Conservation (phyloP, 1,140 invertebrate species). For the Thalassaphorura encarpata region DNA sequence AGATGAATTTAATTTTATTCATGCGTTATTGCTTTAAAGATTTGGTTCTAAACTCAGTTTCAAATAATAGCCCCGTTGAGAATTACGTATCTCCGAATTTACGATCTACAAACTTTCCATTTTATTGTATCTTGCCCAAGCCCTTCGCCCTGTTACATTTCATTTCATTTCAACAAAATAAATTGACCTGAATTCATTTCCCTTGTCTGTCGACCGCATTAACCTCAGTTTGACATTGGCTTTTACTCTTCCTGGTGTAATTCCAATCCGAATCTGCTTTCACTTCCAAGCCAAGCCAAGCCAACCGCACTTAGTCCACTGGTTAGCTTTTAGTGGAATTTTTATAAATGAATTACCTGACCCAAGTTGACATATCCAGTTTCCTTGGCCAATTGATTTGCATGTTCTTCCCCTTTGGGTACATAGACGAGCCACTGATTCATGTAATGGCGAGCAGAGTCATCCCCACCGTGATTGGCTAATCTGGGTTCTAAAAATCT, state of each 20-base stretch:
- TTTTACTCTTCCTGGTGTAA: not conserved
- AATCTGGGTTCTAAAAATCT: conserved; percentile 16
- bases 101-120: no score
- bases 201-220: not conserved
- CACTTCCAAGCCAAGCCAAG: not conserved
- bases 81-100: no score
- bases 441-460: conserved; percentile 36
- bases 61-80: no score
- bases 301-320: not conserved
- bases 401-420: conserved; percentile 40
- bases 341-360: conserved; percentile 41
- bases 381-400: conserved; percentile 41
- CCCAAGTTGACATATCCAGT: conserved; percentile 45
- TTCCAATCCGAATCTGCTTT: not conserved
- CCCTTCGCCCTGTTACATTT: no score
- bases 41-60: no score
- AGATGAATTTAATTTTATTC: not conserved
- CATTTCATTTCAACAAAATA: no score
- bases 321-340: no score
- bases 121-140: no score
- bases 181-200: not conserved
- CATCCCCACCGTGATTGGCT: conserved; percentile 23
- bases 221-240: not conserved
- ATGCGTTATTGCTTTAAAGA: no score
- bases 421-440: conserved; percentile 50